phyloP scores from a whole-genome alignment of 2,888 invertebrate species.

The Volucella bombylans region DNA sequence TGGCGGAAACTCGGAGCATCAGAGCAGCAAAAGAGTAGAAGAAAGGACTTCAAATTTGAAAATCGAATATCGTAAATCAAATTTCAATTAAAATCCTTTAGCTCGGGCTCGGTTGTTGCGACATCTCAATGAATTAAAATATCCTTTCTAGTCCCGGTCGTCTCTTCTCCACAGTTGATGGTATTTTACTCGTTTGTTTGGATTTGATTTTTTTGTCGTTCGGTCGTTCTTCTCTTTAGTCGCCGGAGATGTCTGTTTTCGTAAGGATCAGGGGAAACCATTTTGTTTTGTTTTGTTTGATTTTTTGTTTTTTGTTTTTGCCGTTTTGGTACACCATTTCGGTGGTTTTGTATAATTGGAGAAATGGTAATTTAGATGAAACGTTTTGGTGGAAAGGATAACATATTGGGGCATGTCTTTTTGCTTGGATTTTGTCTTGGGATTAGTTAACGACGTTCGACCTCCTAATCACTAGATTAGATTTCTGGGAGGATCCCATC shows the following conservation, averaged over 20 bases:
- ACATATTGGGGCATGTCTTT: neutral
- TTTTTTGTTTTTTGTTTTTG: too few species aligned
- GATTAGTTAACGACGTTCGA: too few species aligned
- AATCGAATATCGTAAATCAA: conserved; percentile 76
- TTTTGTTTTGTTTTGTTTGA: too few species aligned
- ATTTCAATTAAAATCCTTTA: conserved; percentile 76
- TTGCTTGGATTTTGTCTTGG: too few species aligned
- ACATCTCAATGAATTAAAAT: conserved; percentile 71
- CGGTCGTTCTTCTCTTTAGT: conserved; percentile 3
- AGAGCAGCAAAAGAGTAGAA: conserved; percentile 49
- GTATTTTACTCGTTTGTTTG: conserved; percentile 44
- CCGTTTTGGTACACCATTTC: too few species aligned
- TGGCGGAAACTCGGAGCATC: conserved; percentile 7
- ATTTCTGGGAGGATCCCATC: too few species aligned
- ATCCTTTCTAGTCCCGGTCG: conserved; percentile 35
- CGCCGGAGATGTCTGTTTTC: conserved; percentile 39
- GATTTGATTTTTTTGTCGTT: conserved; percentile 18
- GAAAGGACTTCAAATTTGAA: conserved; percentile 67
- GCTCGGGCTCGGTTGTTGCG: conserved; percentile 65
- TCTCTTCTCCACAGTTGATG: neutral
- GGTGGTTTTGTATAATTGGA: too few species aligned
- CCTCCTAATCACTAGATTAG: too few species aligned
- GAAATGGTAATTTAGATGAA: too few species aligned
- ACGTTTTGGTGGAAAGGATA: too few species aligned
- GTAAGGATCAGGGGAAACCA: conserved; percentile 31